Percentiles rank a stretch among this genome's conserved stretches.
Evolutionary conservation across 2,888 invertebrate species (phyloP).

Genomic region (Parnassius apollo): DNA sequence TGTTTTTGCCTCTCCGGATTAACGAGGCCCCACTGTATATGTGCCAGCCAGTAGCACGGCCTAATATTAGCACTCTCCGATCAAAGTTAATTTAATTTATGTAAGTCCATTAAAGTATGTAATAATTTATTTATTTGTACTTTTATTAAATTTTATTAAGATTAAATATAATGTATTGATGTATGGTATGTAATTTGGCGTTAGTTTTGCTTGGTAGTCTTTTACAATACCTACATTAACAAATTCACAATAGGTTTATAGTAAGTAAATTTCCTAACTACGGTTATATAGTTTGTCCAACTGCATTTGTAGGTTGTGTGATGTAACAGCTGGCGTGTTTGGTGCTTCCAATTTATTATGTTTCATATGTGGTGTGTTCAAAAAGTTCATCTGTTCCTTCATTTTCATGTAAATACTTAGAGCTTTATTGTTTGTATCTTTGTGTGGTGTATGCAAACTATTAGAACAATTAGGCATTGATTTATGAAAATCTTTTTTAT

Average conservation of each 20-base stretch:
- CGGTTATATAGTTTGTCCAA: conserved; percentile 62
- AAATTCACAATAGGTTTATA: not conserved
- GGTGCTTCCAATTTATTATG: conserved; percentile 33
- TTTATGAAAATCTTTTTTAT: conserved; percentile 56
- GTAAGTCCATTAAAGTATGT: no score
- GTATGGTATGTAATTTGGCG: no score
- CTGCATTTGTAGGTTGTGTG: conserved; percentile 65
- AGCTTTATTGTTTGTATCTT: conserved; percentile 49
- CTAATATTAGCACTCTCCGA: no score
- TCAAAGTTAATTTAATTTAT: no score
- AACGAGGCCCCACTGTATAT: no score
- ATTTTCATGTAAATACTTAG: conserved; percentile 65
- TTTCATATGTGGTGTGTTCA: conserved; percentile 60
- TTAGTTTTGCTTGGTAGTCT: no score
- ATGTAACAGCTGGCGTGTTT: conserved; percentile 62
- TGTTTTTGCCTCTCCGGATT: no score
- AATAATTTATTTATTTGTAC: no score
- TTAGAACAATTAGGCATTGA: conserved; percentile 59
- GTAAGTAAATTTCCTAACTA: conserved; percentile 35
- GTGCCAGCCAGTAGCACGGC: no score
- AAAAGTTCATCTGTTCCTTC: conserved; percentile 64
- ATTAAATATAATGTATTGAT: no score
- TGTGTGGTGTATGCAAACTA: conserved; percentile 45
- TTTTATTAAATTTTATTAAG: no score
- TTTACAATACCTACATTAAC: not conserved